phyloP scores from a whole-genome alignment of 2,113 vertebrate genomes.

The Chaetodon auriga region DNA sequence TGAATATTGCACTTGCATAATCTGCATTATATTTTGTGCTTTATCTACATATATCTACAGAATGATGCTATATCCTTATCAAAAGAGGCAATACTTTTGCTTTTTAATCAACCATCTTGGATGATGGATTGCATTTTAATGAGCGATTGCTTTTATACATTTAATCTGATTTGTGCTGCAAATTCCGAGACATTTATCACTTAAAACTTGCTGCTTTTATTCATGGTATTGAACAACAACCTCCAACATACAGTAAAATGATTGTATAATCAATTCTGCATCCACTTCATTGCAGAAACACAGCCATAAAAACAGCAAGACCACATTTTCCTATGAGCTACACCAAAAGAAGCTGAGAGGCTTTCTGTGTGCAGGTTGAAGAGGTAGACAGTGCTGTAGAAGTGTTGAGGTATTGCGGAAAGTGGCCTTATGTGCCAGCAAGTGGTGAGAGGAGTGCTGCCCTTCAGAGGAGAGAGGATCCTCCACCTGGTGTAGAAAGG shows the following conservation, averaged over 20 bases:
- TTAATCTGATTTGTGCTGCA: neutral
- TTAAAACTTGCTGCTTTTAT: conserved; percentile 33
- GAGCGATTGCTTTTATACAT: neutral
- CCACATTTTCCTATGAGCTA: too few species aligned
- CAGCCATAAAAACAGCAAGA: conserved; percentile 2
- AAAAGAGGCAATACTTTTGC: conserved; percentile 1
- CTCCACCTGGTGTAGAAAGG: conserved; percentile 40
- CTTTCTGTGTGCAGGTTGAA: too few species aligned
- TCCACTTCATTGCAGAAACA: neutral
- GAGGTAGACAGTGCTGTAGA: too few species aligned
- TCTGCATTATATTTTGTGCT: neutral
- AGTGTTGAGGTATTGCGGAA: too few species aligned
- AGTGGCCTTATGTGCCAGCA: too few species aligned
- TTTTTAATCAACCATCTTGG: neutral
- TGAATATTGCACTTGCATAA: conserved; percentile 10
- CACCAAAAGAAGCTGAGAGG: too few species aligned
- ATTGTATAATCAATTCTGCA: neutral
- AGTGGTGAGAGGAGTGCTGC: conserved; percentile 10
- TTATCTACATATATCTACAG: neutral
- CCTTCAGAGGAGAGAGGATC: conserved; percentile 29
- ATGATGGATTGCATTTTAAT: conserved; percentile 2
- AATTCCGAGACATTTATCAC: neutral
- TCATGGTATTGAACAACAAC: conserved; percentile 8
- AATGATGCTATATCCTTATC: conserved; percentile 4
- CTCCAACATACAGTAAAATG: neutral